phyloP scores from a whole-genome alignment of 2,113 vertebrate genomes.

The Sula dactylatra region DNA sequence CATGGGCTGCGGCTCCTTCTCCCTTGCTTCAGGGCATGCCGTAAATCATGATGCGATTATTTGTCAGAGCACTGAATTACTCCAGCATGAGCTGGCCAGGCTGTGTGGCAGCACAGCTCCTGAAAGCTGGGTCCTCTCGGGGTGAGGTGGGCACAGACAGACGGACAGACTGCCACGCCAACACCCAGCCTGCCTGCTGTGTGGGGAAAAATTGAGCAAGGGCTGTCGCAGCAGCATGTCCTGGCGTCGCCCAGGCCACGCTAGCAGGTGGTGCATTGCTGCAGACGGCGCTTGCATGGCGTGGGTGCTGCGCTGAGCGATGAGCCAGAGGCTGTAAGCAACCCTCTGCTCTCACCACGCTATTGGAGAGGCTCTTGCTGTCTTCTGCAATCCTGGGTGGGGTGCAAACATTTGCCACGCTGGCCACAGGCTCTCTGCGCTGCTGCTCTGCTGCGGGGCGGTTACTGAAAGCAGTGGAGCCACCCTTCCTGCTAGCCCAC shows the following conservation, averaged over 20 bases:
- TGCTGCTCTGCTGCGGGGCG: background rate
- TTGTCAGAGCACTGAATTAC: background rate
- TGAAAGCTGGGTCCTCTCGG: background rate
- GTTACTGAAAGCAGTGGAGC: background rate
- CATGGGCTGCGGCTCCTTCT: background rate
- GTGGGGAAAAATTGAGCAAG: background rate
- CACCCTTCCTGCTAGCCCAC: background rate
- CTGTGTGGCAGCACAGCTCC: background rate
- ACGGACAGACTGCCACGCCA: background rate
- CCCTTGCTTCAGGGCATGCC: background rate
- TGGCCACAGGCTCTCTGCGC: background rate
- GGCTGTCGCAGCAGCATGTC: background rate
- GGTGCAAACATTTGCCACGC: background rate
- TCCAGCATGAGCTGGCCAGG: background rate
- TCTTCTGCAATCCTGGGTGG: background rate
- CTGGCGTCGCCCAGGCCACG: accelerated
- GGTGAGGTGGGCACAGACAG: background rate
- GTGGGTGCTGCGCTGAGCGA: background rate
- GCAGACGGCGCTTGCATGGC: accelerated
- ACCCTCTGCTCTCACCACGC: background rate
- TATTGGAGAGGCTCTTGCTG: background rate
- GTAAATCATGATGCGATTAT: background rate
- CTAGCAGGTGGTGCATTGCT: background rate
- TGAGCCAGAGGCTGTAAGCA: background rate
- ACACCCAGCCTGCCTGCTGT: background rate